Percentiles rank a stretch among this genome's conserved stretches.
Evolutionary conservation across 2,888 invertebrate species (phyloP).

Genomic region (Notocelia uddmanniana): DNA sequence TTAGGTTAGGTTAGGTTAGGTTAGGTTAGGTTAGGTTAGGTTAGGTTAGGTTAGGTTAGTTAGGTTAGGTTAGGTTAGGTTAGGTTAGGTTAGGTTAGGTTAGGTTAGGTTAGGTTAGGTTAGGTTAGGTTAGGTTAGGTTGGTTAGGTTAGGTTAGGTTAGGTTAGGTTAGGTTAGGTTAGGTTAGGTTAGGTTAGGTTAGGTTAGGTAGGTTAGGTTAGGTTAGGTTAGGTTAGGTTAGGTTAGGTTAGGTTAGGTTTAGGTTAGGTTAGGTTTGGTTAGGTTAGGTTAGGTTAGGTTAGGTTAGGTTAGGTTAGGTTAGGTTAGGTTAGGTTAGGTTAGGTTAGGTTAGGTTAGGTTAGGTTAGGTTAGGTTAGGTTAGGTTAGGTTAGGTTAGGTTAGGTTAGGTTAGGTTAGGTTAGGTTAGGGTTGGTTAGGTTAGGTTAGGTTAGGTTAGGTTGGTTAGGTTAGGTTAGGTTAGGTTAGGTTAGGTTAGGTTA

Average conservation of each 20-base stretch:
- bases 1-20: too few species aligned
- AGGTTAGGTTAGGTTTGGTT: conserved; percentile 3
- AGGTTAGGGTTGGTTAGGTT: conserved; percentile 22
- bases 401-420: conserved; percentile 24
- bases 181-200: too few species aligned
- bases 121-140: conserved; percentile 13
- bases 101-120: conserved; percentile 20
- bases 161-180: not conserved
- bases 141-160: conserved; percentile 26
- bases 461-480: conserved; percentile 20
- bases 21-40: not conserved
- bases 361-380: conserved; percentile 24
- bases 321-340: conserved; percentile 21
- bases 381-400: conserved; percentile 24
- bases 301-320: conserved; percentile 21
- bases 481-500: conserved; percentile 29
- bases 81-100: conserved; percentile 29
- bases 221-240: conserved; percentile 23
- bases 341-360: conserved; percentile 22
- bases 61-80: conserved; percentile 27
- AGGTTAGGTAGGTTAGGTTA: conserved; percentile 14
- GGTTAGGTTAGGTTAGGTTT: conserved; percentile 24
- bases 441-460: conserved; percentile 17
- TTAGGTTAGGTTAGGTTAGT: conserved; percentile 29
- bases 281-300: conserved; percentile 11